Base-by-base conservation (phyloP, 2,797 vertebrate genomes). In the Danio aesculapii region DNA sequence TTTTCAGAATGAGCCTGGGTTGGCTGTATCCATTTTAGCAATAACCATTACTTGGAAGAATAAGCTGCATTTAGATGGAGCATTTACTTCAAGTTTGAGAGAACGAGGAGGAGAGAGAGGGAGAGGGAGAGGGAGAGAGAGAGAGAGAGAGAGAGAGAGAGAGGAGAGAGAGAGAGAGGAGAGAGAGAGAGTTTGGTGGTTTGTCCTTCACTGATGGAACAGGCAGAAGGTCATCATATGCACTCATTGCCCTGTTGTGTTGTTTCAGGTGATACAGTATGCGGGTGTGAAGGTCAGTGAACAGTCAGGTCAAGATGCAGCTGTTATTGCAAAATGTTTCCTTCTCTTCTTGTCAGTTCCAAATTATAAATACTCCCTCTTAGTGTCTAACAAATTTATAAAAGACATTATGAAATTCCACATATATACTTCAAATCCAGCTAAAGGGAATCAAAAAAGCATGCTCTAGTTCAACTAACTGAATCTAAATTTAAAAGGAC, bases 191-290 rank as follows among this genome's bases (percentile, higher is more conserved):
- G 47, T 6, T 69, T 49, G n/a, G n/a, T 41, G 44, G 64, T 39
- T 71, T 72, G 68, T 79, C 77, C 77, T 72, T 72, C 69, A 64
- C 16, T 58, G 19, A 14, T 72, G 17, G 57, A 72, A 64, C 39
- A 46, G 47, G 55, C n/a, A 19, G 52, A 53, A 80, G 68, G 77
- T 72, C 47, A 44, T 44, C 57, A 69, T 39, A 39, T 39, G 53
- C 66, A 44, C 77, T 62, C 67, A 63, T 41, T 49, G 9, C 17
- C 43, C 74, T 43, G 67, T 44, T 30, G 30, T 69, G 68, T 67
- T 63, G 58, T 53, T n/a, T 71, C 30, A n/a, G 16, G 21, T 46
- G 9, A 50, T 30, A 30, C 30, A 30, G 30, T 62, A 21, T 62
- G 49, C 2, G 6, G 16, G 39, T 46, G 49, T 72, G 68, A 79